Evolutionary conservation across 2,113 vertebrate species (phyloP).

Genomic region (Halichoeres trimaculatus): DNA sequence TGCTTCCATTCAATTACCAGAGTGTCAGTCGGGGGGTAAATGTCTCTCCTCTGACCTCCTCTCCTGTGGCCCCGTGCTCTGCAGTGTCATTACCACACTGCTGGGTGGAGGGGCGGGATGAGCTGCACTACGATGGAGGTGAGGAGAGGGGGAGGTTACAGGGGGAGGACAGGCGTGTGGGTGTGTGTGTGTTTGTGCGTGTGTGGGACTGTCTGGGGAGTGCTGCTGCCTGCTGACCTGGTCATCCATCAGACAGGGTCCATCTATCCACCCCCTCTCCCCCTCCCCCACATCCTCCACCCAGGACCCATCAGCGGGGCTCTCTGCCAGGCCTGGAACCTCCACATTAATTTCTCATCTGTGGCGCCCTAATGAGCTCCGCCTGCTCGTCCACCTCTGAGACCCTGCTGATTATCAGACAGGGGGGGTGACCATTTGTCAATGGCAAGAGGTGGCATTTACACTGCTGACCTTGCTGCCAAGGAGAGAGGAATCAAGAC

Average conservation of each 20-base stretch:
- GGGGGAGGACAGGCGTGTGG: constrained; percentile 46
- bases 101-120: constrained; percentile 8
- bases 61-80: constrained; percentile 31
- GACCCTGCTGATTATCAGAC: constrained; percentile 80
- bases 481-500: constrained; percentile 65
- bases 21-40: constrained; percentile 47
- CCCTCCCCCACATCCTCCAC: not conserved
- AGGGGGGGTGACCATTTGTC: constrained; percentile 74
- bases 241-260: constrained; percentile 74
- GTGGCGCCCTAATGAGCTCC: constrained; percentile 79
- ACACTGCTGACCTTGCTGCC: constrained; percentile 77
- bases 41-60: constrained; percentile 44
- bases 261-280: constrained; percentile 46
- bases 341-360: constrained; percentile 83
- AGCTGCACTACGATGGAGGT: constrained; percentile 8
- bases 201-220: constrained; percentile 57
- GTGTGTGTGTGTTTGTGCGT: constrained; percentile 38
- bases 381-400: constrained; percentile 80
- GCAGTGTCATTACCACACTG: constrained; percentile 43
- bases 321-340: constrained; percentile 72
- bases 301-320: constrained; percentile 46
- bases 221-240: constrained; percentile 70
- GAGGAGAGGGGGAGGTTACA: constrained; percentile 34
- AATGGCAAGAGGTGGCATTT: constrained; percentile 80
- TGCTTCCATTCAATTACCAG: constrained; percentile 65